Conservation (phyloP, 2,888 invertebrate species). For the Noctua janthe region DNA sequence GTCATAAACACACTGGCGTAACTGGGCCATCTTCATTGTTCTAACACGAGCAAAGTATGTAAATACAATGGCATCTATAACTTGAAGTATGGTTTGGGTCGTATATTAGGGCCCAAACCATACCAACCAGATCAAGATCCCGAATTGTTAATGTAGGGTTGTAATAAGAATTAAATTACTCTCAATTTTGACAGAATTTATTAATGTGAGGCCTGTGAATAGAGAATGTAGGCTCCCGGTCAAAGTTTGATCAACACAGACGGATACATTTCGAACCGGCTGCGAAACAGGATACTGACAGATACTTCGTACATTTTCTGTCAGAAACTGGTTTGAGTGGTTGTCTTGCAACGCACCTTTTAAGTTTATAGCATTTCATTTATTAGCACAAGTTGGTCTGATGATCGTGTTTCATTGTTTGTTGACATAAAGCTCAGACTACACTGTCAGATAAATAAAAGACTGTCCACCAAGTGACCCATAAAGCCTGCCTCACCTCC, state of each 20-base stretch:
- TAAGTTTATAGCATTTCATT: background rate
- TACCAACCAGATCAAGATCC: background rate
- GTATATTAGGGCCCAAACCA: too few species aligned
- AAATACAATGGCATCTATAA: background rate
- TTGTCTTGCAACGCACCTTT: background rate
- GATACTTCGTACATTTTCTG: background rate
- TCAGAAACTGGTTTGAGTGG: background rate
- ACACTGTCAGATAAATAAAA: background rate
- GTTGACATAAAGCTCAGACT: background rate
- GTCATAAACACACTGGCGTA: background rate
- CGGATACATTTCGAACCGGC: background rate
- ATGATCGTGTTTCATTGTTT: background rate
- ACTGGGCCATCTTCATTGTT: background rate
- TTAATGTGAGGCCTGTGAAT: background rate
- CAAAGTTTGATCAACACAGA: background rate
- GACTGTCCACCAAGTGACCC: background rate
- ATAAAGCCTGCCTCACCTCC: background rate
- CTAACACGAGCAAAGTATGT: background rate
- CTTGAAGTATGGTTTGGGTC: background rate
- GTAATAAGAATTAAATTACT: background rate
- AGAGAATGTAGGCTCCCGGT: background rate
- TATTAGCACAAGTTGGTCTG: background rate
- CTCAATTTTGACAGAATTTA: background rate
- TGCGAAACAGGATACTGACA: background rate
- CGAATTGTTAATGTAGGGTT: background rate